phyloP scores from a whole-genome alignment of 2,888 invertebrate genomes.

The Petrolisthes cinctipes region DNA sequence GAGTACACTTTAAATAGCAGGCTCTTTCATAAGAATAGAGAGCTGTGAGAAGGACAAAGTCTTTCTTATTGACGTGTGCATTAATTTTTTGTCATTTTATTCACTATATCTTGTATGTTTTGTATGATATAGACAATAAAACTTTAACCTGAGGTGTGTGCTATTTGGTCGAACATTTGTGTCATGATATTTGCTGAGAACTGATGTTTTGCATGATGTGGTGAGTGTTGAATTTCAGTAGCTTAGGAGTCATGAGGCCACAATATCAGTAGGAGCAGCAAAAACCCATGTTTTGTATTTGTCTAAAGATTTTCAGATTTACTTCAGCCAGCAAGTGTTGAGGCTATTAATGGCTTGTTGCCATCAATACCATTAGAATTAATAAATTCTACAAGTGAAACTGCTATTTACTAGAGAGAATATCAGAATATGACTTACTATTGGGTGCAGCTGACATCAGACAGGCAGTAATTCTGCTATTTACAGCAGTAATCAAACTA shows the following conservation, averaged over 20 bases:
- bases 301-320: neutral
- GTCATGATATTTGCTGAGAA: neutral
- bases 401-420: too few species aligned
- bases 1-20: slow-evolving; percentile 5
- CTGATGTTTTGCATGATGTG: neutral
- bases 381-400: too few species aligned
- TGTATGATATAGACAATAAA: slow-evolving; percentile 58
- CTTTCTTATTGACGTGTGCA: neutral
- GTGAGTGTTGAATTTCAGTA: neutral
- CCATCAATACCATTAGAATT: too few species aligned
- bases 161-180: slow-evolving; percentile 50
- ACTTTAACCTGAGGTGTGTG: slow-evolving; percentile 54
- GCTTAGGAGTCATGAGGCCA: slow-evolving; percentile 14
- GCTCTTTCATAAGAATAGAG: too few species aligned
- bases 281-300: neutral
- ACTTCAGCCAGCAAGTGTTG: neutral
- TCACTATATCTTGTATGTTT: slow-evolving; percentile 34
- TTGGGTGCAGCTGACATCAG: too few species aligned
- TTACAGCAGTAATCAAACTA: too few species aligned
- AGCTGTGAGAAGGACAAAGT: neutral
- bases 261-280: neutral
- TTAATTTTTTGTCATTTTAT: neutral
- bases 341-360: too few species aligned
- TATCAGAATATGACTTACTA: too few species aligned
- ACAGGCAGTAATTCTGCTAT: too few species aligned